A percentile compares a stretch with the other conserved stretches of the same genome.
Conservation (phyloP, 2,113 vertebrate genomes). For the Grammomys dolichurus region DNA sequence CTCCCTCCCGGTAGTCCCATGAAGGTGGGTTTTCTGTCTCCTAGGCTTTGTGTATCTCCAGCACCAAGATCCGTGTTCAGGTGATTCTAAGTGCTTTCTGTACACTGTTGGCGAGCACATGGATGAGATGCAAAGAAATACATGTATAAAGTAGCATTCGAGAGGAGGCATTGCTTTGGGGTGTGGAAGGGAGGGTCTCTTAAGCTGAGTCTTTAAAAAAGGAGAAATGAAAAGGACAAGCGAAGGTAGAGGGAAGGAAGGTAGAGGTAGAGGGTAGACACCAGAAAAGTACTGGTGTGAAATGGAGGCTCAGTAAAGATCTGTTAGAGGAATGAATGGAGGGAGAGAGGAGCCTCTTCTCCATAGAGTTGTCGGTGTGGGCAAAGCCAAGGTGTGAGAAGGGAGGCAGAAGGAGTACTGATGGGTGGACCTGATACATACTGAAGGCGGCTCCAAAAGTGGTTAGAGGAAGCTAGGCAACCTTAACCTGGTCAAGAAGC, state of each 20-base stretch:
- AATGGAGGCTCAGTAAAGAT: too few species aligned
- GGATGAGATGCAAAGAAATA: neutral
- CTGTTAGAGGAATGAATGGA: neutral
- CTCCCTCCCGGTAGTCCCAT: neutral
- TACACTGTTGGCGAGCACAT: accelerated
- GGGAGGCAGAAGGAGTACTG: neutral
- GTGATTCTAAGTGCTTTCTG: neutral
- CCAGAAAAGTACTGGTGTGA: neutral
- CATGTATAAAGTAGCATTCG: neutral
- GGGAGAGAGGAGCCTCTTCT: neutral
- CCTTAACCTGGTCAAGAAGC: neutral
- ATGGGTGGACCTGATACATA: neutral
- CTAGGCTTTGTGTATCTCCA: neutral
- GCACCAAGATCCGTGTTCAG: neutral
- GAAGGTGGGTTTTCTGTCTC: neutral
- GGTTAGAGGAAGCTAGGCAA: neutral
- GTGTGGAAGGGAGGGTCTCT: neutral
- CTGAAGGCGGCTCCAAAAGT: neutral
- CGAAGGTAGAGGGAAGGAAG: neutral
- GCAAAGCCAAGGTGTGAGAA: neutral
- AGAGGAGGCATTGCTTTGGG: neutral
- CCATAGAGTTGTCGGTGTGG: neutral
- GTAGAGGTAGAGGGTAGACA: too few species aligned
- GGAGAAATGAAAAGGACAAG: neutral
- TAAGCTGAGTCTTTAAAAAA: neutral